These are phyloP conservation scores for Lydus trimaculatus DNA, from an alignment of 2,888 invertebrate genomes.

Conservation along the genomic window DNA sequence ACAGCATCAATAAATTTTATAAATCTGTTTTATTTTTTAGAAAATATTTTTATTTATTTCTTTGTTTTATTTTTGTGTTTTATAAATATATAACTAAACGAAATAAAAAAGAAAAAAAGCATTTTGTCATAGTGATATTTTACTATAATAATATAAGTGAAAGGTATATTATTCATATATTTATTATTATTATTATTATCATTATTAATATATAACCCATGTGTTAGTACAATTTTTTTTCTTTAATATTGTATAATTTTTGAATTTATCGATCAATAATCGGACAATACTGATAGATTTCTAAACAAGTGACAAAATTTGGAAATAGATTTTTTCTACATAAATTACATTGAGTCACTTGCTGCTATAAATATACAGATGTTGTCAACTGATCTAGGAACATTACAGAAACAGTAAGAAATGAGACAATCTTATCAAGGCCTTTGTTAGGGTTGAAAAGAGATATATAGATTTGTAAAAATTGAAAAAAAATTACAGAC, in stretches of 20 bases:
- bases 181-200: slow-evolving; percentile 31
- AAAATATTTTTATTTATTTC: slow-evolving; percentile 47
- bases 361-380: no score
- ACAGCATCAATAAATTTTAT: slow-evolving; percentile 12
- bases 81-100: no score
- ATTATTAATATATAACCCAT: slow-evolving; percentile 29
- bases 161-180: slow-evolving; percentile 44
- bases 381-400: no score
- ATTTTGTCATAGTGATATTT: slow-evolving; percentile 45
- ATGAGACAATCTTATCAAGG: no score
- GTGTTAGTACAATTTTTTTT: slow-evolving; percentile 50
- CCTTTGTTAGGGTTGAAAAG: no score
- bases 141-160: slow-evolving; percentile 42
- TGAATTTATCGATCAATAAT: slow-evolving; percentile 28
- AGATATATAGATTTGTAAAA: no score
- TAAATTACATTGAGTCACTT: slow-evolving; percentile 18
- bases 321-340: slow-evolving; percentile 38
- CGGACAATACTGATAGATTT: slow-evolving; percentile 51
- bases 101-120: slow-evolving; percentile 23
- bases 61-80: slow-evolving; percentile 43
- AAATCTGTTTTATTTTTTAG: slow-evolving; percentile 41
- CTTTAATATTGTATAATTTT: slow-evolving; percentile 17
- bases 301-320: slow-evolving; percentile 44
- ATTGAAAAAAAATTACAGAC: no score
- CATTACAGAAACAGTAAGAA: no score